Evolutionary conservation across 2,113 vertebrate genomes (phyloP), one percentile per base, ranked within the genome.

Genomic region (Tenrec ecaudatus): DNA sequence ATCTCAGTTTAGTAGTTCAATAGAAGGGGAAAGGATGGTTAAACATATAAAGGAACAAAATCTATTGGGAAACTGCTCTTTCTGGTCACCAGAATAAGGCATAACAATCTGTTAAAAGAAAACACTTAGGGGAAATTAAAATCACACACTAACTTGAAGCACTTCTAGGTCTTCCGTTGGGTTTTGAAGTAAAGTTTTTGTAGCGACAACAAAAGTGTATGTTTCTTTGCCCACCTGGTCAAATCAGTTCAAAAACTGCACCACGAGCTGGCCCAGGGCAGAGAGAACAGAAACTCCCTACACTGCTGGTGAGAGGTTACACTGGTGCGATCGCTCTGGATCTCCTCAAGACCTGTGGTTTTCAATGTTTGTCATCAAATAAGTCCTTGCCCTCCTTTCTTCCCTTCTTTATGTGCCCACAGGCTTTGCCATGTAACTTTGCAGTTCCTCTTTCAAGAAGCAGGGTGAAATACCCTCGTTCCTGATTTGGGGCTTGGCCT

Each of bases 21-120:
- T 22, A 80, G 12, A 73, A 22, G 38, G 15, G 22, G 22, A 5
- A 82, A 93, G 58, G 0, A 80, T 57, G 17, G 16, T 57, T 82
- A 69, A 86, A 77, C 62, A 88, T 36, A 80, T 95, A 96, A 81
- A 6, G 19, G 15, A 95, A 80, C 16, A 80, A 95, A 92, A 91
- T 78, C n/a, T 85, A 53, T 64, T 40, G 29, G 58, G 29, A 76
- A 76, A 58, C 2, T 40, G 83, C 53, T 82, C 58, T 87, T 86
- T 43, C 57, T 90, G 17, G 36, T 76, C 69, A 53, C n/a, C 69
- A 89, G 68, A 43, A 6, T 64, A 85, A 90, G 11, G 22, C 31
- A 60, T 66, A 88, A 81, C n/a, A 71, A 76, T 15, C 7, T 5
- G 40, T 3, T 68, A 23, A 82, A 84, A 92, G 53, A 84, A 89